These are phyloP conservation scores for Toxonevra muliebris DNA, from an alignment of 2,888 invertebrate species.

Conservation along the genomic window DNA sequence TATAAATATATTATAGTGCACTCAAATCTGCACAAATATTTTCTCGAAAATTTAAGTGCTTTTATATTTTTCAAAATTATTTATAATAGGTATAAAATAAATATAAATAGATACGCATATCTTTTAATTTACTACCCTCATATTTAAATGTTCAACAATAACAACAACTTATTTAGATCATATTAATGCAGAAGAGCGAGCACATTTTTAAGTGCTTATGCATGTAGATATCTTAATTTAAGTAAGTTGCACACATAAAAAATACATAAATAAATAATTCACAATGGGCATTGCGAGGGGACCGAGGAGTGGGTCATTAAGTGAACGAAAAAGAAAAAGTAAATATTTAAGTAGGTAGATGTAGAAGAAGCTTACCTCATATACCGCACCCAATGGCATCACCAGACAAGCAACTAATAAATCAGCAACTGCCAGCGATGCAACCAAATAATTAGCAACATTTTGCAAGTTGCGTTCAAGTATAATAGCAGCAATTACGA, in stretches of 20 bases:
- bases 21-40: too few species aligned
- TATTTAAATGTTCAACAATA: background rate
- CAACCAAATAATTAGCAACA: conserved; percentile 95
- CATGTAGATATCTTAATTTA: background rate
- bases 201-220: background rate
- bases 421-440: conserved; percentile 96
- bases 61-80: too few species aligned
- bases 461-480: conserved; percentile 92
- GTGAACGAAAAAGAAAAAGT: too few species aligned
- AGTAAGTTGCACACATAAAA: too few species aligned
- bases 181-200: background rate
- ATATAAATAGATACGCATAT: too few species aligned
- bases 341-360: too few species aligned
- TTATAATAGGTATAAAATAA: too few species aligned
- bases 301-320: too few species aligned
- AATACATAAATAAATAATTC: background rate
- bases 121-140: too few species aligned
- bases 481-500: conserved; percentile 97
- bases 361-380: conserved; percentile 75
- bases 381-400: conserved; percentile 89
- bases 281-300: background rate
- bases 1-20: too few species aligned
- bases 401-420: conserved; percentile 95
- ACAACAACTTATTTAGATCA: background rate
- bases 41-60: too few species aligned